phyloP scores from a whole-genome alignment of 2,888 invertebrate species.

The Chorisops tibialis region DNA sequence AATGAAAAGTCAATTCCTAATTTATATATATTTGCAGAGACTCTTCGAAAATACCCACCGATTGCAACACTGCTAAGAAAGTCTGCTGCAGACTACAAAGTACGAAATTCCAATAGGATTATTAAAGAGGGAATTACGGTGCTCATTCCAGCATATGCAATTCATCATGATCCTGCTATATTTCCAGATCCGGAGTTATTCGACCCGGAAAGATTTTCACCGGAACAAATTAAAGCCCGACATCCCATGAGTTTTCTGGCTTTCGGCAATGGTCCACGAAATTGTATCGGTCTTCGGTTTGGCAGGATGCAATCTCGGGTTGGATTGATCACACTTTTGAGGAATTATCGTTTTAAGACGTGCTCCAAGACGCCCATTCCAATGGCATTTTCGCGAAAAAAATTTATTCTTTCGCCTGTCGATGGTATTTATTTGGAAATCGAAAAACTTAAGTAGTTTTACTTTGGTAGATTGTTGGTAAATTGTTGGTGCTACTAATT shows the following conservation, averaged over 20 bases:
- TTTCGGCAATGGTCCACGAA: conserved; percentile 47
- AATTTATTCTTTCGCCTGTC: background rate
- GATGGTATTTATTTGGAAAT: conserved; percentile 25
- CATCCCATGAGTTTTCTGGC: conserved; percentile 46
- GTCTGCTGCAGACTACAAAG: background rate
- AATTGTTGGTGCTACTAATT: too few species aligned
- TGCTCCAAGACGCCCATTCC: conserved; percentile 34
- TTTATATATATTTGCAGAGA: conserved; percentile 4
- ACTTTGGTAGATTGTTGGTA: too few species aligned
- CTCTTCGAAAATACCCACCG: conserved; percentile 6
- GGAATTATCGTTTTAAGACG: conserved; percentile 31
- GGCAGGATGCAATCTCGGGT: conserved; percentile 13
- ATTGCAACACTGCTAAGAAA: background rate
- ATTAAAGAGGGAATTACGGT: conserved; percentile 53
- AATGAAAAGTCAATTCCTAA: too few species aligned
- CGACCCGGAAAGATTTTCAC: conserved; percentile 57
- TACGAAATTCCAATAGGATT: conserved; percentile 44
- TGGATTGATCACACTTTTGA: conserved; percentile 15
- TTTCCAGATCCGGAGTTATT: conserved; percentile 59
- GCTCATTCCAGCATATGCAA: conserved; percentile 54
- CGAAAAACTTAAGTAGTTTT: conserved; percentile 39
- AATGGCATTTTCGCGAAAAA: conserved; percentile 2
- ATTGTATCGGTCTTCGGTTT: conserved; percentile 44
- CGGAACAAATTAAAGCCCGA: conserved; percentile 53
- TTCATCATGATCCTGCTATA: conserved; percentile 57